Evolutionary conservation across 2,797 vertebrate genomes (phyloP).

Genomic region (Peromyscus aztecus): DNA sequence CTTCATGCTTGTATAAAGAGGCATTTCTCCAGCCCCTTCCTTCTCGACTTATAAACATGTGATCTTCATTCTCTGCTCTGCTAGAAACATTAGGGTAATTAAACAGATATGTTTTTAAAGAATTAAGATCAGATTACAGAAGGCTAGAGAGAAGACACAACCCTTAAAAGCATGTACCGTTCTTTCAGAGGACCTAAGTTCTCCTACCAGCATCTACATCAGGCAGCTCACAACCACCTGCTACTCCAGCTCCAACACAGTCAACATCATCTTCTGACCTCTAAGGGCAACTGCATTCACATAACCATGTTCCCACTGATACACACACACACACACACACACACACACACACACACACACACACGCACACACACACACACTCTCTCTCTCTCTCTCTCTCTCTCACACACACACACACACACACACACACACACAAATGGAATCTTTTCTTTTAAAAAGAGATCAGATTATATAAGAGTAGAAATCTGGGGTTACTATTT

Average conservation of each 20-base stretch:
- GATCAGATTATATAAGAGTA: neutral
- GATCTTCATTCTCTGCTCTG: neutral
- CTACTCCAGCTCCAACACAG: neutral
- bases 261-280: neutral
- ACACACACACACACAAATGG: too few species aligned
- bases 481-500: neutral
- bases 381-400: too few species aligned
- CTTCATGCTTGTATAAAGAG: neutral
- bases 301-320: too few species aligned
- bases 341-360: neutral
- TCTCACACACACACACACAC: too few species aligned
- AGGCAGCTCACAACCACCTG: neutral
- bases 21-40: neutral
- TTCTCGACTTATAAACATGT: conserved; percentile 25
- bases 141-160: neutral
- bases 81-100: conserved; percentile 47
- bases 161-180: neutral
- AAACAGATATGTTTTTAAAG: neutral
- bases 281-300: neutral
- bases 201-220: neutral
- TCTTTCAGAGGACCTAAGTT: neutral
- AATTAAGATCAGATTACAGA: neutral
- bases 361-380: neutral
- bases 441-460: neutral
- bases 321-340: neutral